Evolutionary conservation across 2,797 vertebrate species (phyloP), one percentile per base, ranked within the genome.

Genomic region (Staurois parvus): DNA sequence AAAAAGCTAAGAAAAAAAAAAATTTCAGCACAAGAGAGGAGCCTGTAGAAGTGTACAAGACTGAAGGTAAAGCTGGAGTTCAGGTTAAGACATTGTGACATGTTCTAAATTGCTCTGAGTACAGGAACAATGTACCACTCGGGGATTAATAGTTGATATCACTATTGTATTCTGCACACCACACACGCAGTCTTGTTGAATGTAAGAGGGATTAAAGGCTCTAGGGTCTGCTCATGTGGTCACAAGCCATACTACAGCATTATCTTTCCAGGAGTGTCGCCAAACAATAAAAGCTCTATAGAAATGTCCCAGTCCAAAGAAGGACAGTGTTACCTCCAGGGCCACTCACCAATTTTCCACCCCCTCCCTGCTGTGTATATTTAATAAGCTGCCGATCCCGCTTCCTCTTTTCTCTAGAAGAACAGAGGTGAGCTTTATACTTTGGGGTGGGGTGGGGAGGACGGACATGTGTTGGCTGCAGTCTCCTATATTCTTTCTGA

Each of bases 251-350:
- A 59, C 48, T 74, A 70, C 70, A 29, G 70, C 72, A 42, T 21
- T 56, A 56, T 79, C 48, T 84, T 72, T 79, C 34, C 68, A 81
- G 78, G 62, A 85, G 78, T 30, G 72, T 76, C 78, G 34, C 68
- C 75, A 79, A 72, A 84, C 76, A 85, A 81, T 76, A 79, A 79
- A 28, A 32, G 62, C 84, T 85, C 29, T 52, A 62, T 72, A 72
- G 52, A 72, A 78, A 84, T 69, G 70, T 68, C 56, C 37, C 24
- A 85, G 11, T 37, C 37, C 62, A 75, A 80, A 79, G 68, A 73
- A 79, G 76, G 68, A 68, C 42, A 68, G n/a, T 7, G 40, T 29
- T 80, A 68, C 77, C 84, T 80, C 70, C n/a, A 67, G 77, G 84
- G 76, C 34, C 66, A 72, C 76, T 37, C 64, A 24, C 64, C 70